phyloP scores from a whole-genome alignment of 2,888 invertebrate genomes.

The Anoplius nigerrimus region DNA sequence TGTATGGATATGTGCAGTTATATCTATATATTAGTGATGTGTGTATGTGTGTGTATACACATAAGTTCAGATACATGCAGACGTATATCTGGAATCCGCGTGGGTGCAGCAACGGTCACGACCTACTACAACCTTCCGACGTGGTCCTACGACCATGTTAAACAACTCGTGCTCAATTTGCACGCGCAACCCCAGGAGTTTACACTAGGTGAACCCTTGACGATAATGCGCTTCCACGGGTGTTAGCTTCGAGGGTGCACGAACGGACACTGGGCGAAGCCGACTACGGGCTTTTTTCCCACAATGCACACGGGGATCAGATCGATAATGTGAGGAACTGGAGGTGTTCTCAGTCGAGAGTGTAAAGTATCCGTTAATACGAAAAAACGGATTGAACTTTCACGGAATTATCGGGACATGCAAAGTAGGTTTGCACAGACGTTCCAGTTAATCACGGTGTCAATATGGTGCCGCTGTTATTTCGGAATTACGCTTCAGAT shows the following conservation, averaged over 20 bases:
- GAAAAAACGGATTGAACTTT: neutral
- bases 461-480: no score
- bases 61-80: neutral
- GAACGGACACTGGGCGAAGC: slow-evolving; percentile 35
- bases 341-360: no score
- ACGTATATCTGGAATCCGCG: slow-evolving; percentile 12
- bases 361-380: neutral
- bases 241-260: slow-evolving; percentile 40
- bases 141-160: slow-evolving; percentile 55
- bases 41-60: neutral
- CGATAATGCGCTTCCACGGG: slow-evolving; percentile 53
- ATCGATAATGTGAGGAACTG: slow-evolving; percentile 16
- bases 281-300: slow-evolving; percentile 40
- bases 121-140: slow-evolving; percentile 43
- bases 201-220: slow-evolving; percentile 58
- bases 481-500: no score
- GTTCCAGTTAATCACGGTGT: no score
- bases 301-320: slow-evolving; percentile 22
- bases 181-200: slow-evolving; percentile 58
- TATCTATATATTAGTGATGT: no score
- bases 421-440: no score
- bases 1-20: no score
- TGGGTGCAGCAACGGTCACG: slow-evolving; percentile 43
- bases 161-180: slow-evolving; percentile 61
- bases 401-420: neutral